Conservation (phyloP, 2,113 vertebrate genomes). For the Lamprologus speciosus region DNA sequence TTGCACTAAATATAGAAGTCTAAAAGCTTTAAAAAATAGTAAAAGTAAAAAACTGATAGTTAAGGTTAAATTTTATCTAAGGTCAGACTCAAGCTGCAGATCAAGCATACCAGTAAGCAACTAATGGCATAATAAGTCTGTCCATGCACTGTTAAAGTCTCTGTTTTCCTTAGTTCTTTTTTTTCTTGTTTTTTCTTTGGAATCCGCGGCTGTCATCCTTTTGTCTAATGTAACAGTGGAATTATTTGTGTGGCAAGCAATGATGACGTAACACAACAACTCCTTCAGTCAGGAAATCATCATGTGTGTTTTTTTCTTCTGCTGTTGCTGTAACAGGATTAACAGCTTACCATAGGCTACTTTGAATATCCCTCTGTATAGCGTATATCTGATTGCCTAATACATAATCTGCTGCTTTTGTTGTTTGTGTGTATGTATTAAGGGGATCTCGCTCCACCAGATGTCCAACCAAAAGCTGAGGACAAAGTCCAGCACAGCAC, state of each 20-base stretch:
- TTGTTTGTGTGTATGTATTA: constrained; percentile 23
- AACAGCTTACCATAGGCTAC: not conserved
- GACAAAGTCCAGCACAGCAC: constrained; percentile 80
- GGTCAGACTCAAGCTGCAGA: not conserved
- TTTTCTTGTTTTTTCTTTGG: not conserved
- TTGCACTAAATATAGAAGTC: not conserved
- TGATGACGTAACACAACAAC: not conserved
- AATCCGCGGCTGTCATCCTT: not conserved
- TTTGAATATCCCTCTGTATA: constrained; percentile 28
- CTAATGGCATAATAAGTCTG: not conserved
- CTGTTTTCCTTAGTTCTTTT: not conserved
- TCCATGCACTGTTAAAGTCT: not conserved
- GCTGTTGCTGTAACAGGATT: not conserved
- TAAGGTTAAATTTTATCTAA: not conserved
- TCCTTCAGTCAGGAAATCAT: not conserved
- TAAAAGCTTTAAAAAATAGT: not conserved
- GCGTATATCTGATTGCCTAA: constrained; percentile 29
- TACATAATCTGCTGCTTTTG: constrained; percentile 38
- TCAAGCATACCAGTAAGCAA: not conserved
- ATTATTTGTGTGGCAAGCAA: not conserved
- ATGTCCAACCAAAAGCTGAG: constrained; percentile 82
- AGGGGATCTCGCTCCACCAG: constrained; percentile 81
- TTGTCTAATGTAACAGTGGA: not conserved
- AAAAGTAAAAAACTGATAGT: not conserved
- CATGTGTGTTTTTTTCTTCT: not conserved